These are phyloP conservation scores for Xyrauchen texanus DNA, from an alignment of 2,113 vertebrate genomes.

Conservation along the genomic window DNA sequence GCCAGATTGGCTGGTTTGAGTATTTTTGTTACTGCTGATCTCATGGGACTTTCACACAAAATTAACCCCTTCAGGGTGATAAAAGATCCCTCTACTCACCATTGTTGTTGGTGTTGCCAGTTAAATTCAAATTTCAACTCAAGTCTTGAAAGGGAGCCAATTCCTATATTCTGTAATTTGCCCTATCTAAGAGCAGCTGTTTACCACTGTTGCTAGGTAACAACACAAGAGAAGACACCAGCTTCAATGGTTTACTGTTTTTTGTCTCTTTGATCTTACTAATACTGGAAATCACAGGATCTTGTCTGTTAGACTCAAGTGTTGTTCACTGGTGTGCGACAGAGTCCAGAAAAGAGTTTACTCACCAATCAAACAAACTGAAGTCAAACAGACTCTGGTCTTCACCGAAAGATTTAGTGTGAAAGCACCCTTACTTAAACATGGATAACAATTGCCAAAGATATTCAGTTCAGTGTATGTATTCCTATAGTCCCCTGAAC, in stretches of 20 bases:
- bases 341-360: neutral
- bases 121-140: no score
- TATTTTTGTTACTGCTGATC: no score
- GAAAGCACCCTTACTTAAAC: neutral
- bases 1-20: no score
- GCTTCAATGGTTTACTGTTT: conserved; percentile 2
- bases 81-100: no score
- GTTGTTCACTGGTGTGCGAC: no score
- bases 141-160: no score
- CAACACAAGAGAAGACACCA: neutral
- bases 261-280: conserved; percentile 16
- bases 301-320: no score
- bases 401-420: neutral
- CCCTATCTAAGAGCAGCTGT: neutral
- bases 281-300: no score
- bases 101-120: no score
- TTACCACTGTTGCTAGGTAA: conserved; percentile 11
- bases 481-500: neutral
- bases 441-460: neutral
- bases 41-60: no score
- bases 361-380: neutral
- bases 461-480: neutral
- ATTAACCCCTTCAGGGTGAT: no score
- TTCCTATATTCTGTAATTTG: neutral
- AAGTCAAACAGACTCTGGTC: neutral